phyloP scores from a whole-genome alignment of 2,113 vertebrate genomes.

The Embiotoca jacksoni region DNA sequence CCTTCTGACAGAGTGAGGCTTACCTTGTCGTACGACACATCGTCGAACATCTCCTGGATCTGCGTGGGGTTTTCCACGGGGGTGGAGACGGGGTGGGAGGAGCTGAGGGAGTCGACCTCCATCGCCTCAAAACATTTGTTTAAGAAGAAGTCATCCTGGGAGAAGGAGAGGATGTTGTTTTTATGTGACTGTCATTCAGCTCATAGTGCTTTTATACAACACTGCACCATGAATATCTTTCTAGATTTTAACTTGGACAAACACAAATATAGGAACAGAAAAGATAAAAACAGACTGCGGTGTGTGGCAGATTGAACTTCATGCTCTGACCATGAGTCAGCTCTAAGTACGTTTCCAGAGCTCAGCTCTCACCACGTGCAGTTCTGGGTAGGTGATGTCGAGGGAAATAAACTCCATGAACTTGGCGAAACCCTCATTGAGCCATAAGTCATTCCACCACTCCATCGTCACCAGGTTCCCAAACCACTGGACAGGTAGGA shows the following conservation, averaged over 20 bases:
- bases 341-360: not conserved
- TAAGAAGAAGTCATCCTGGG: constrained; percentile 90
- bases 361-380: constrained; percentile 79
- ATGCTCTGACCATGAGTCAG: too few species aligned
- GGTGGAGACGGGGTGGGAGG: constrained; percentile 91
- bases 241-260: too few species aligned
- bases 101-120: constrained; percentile 91
- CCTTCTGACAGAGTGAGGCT: not conserved
- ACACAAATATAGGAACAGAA: too few species aligned
- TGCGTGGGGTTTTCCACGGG: constrained; percentile 90
- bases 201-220: too few species aligned
- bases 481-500: constrained; percentile 77
- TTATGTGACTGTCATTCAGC: not conserved
- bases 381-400: constrained; percentile 77
- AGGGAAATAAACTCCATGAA: constrained; percentile 85
- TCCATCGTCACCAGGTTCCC: constrained; percentile 87
- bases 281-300: too few species aligned
- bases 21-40: constrained; percentile 94
- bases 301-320: too few species aligned
- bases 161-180: not conserved
- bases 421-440: constrained; percentile 85
- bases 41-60: constrained; percentile 94
- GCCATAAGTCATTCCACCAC: constrained; percentile 87
- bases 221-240: too few species aligned
- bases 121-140: constrained; percentile 90